Conservation (phyloP, 2,797 vertebrate genomes). For the Anabacerthia variegaticeps region DNA sequence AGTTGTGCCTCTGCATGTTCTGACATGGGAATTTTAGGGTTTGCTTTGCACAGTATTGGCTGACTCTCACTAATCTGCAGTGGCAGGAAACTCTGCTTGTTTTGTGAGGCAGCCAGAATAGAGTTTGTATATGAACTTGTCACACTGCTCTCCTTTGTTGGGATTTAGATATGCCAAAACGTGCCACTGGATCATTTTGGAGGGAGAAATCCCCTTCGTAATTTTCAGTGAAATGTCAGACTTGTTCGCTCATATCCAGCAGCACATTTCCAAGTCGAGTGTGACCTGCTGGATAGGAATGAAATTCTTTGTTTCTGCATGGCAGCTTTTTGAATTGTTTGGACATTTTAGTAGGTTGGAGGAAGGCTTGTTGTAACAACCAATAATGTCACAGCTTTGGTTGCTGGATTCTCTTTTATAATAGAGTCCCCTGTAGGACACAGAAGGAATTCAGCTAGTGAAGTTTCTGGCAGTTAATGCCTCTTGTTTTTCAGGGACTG, state of each 20-base stretch:
- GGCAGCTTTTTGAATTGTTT: slow-evolving; percentile 11
- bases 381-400: neutral
- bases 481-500: neutral
- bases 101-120: neutral
- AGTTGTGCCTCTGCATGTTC: neutral
- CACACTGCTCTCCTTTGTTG: neutral
- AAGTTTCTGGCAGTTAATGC: neutral
- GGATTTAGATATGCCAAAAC: neutral
- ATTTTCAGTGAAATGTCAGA: neutral
- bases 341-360: slow-evolving; percentile 1
- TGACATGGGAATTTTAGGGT: neutral
- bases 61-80: neutral
- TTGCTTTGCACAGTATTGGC: neutral
- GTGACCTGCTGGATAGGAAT: neutral
- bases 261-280: neutral
- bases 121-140: neutral
- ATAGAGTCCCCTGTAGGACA: neutral
- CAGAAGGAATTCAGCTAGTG: neutral
- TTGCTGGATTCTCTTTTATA: neutral
- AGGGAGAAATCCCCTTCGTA: neutral
- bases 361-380: neutral
- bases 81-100: neutral
- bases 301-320: neutral
- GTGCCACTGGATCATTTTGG: neutral
- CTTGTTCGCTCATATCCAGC: neutral